Evolutionary conservation across 1,140 invertebrate genomes (phyloP), one percentile per base, ranked within the genome.

Genomic region (Zophobas atratus): DNA sequence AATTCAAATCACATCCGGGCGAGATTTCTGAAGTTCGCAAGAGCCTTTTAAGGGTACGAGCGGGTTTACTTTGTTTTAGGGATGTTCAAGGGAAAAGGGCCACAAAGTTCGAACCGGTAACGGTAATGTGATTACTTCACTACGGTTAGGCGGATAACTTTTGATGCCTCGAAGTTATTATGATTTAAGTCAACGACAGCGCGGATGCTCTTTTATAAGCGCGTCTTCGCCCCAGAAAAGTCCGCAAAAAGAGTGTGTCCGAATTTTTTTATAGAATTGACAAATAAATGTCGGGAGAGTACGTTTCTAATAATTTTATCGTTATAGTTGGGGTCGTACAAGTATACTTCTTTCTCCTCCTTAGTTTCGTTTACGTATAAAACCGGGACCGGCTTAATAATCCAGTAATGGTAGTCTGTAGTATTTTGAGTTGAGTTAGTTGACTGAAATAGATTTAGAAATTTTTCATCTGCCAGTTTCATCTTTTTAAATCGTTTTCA

Each of bases 111-210:
- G 51, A 73, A 73, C 71, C 71, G 33, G 71, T 73, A 76, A 76
- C 74, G 56, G 74, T 76, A 76, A 76, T 76, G 56, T 76, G 74
- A 76, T 76, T 76, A 76, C 74, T 48, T 56, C 56, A 60, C 56
- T 76, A 63, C 56, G 56, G 55, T 76, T 76, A 76, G 56, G 51
- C 33, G 56, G 74, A 63, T 76, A 76, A 76, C 74, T 76, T 76
- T 76, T 76, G 60, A 76, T 48, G 74, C 74, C 34, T 67, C 74
- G 36, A 76, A 63, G 33, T 63, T 57, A 76, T 76, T 76, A 76
- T 76, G 38, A 67, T 67, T 43, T 67, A 67, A 67, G 60, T 43
- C 6, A 33, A 32, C 60, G 60, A 67, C 60, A 43, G 5, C 32
- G 6, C n/a, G 6, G n/a, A 20, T 60, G 8, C 56, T 20, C 20